Evolutionary conservation across 2,797 vertebrate genomes (phyloP).

Genomic region (Helicolenus hilgendorfi): DNA sequence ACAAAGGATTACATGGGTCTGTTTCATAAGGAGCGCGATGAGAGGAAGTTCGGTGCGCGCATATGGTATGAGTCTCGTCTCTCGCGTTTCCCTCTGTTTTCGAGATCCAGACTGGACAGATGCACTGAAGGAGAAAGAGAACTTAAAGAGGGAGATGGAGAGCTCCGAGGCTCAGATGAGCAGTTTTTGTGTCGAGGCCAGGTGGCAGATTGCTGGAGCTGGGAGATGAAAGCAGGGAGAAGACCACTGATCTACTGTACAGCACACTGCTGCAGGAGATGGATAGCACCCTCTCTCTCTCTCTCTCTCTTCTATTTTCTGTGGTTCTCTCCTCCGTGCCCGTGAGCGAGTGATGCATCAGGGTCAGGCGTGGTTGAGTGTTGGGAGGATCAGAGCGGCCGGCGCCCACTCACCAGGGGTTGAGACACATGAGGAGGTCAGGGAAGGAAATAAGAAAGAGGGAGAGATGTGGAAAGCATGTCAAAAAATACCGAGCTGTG

Average conservation of each 20-base stretch:
- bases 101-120: conserved; percentile 38
- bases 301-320: conserved; percentile 55
- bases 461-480: not conserved
- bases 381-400: conserved; percentile 75
- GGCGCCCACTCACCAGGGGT: conserved; percentile 68
- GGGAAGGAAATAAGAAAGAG: conserved; percentile 17
- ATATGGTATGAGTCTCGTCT: conserved; percentile 6
- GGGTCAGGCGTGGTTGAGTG: conserved; percentile 73
- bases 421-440: conserved; percentile 47
- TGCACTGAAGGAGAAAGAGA: conserved; percentile 22
- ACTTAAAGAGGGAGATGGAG: conserved; percentile 11
- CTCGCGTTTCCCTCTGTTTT: not conserved
- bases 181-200: conserved; percentile 67
- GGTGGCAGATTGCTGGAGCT: conserved; percentile 77
- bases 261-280: conserved; percentile 66
- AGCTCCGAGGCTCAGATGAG: conserved; percentile 64
- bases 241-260: conserved; percentile 77
- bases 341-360: conserved; percentile 81
- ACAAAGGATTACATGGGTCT: conserved; percentile 34
- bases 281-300: conserved; percentile 36
- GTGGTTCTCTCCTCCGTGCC: conserved; percentile 65
- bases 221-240: conserved; percentile 81
- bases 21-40: conserved; percentile 36
- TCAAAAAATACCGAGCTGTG: not conserved
- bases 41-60: not conserved